phyloP scores from a whole-genome alignment of 2,888 invertebrate genomes.

The Lepidonotus clava region DNA sequence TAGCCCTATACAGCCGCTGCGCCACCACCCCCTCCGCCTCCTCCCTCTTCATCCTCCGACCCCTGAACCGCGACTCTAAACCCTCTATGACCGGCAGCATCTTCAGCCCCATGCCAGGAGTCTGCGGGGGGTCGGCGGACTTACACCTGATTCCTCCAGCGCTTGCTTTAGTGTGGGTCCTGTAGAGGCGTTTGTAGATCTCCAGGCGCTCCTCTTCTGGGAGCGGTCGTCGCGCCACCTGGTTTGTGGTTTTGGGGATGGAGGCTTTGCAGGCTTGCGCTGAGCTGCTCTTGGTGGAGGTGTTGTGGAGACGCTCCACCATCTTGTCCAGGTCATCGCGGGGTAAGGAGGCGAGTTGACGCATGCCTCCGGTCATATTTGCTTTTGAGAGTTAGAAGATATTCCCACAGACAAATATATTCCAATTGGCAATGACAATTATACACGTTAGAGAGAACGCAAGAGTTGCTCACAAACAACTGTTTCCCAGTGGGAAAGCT shows the following conservation, averaged over 20 bases:
- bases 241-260: neutral
- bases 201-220: neutral
- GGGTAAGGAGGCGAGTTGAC: neutral
- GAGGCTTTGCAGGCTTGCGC: neutral
- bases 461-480: no score
- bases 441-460: no score
- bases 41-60: neutral
- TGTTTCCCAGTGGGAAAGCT: no score
- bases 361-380: neutral
- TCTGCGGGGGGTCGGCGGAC: neutral
- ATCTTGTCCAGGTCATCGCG: neutral
- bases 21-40: neutral
- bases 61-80: conserved; percentile 14
- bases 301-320: neutral
- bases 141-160: neutral
- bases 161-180: conserved; percentile 26
- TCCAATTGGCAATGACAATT: no score
- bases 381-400: no score
- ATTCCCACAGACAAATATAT: no score
- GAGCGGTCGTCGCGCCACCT: neutral
- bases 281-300: neutral
- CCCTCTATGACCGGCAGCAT: conserved; percentile 46
- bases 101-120: conserved; percentile 24
- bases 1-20: conserved; percentile 18
- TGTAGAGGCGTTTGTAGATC: conserved; percentile 38